Evolutionary conservation across 2,888 invertebrate genomes (phyloP).

Genomic region (Augiades crinisus): DNA sequence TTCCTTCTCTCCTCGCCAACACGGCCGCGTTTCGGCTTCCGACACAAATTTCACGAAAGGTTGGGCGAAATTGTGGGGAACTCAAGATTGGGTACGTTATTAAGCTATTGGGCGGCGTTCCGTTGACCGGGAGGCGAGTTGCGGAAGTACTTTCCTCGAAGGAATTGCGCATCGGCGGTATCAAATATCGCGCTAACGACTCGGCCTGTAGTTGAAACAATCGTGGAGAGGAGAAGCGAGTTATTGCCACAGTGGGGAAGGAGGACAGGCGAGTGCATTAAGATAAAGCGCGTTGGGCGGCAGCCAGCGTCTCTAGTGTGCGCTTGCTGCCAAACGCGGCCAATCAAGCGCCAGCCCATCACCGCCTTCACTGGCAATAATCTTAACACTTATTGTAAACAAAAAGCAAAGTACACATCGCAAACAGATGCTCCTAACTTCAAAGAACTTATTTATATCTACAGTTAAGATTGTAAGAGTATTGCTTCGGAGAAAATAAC

Average conservation of each 20-base stretch:
- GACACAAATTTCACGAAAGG: slow-evolving; percentile 50
- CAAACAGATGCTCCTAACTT: slow-evolving; percentile 13
- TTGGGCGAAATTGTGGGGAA: slow-evolving; percentile 45
- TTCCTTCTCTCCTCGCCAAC: slow-evolving; percentile 57
- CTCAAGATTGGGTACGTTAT: slow-evolving; percentile 52
- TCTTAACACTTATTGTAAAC: slow-evolving; percentile 25
- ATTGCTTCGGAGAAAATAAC: not conserved
- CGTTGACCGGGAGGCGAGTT: not conserved
- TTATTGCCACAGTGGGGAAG: slow-evolving; percentile 59
- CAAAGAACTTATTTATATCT: slow-evolving; percentile 5
- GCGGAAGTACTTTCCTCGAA: slow-evolving; percentile 6
- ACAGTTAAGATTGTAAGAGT: not conserved
- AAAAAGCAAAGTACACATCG: slow-evolving; percentile 3
- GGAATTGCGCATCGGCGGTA: slow-evolving; percentile 37
- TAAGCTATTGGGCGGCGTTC: slow-evolving; percentile 35
- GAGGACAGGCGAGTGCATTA: slow-evolving; percentile 70
- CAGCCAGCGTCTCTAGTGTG: slow-evolving; percentile 75
- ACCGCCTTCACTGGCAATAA: slow-evolving; percentile 27
- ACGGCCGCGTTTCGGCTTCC: slow-evolving; percentile 38
- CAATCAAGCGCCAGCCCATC: slow-evolving; percentile 35
- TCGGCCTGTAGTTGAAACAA: slow-evolving; percentile 55
- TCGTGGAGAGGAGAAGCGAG: slow-evolving; percentile 61
- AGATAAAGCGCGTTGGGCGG: slow-evolving; percentile 73
- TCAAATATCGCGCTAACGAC: slow-evolving; percentile 52
- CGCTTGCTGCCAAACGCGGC: slow-evolving; percentile 58